Conservation (phyloP, 2,113 vertebrate genomes). For the Nesogale talazaci region DNA sequence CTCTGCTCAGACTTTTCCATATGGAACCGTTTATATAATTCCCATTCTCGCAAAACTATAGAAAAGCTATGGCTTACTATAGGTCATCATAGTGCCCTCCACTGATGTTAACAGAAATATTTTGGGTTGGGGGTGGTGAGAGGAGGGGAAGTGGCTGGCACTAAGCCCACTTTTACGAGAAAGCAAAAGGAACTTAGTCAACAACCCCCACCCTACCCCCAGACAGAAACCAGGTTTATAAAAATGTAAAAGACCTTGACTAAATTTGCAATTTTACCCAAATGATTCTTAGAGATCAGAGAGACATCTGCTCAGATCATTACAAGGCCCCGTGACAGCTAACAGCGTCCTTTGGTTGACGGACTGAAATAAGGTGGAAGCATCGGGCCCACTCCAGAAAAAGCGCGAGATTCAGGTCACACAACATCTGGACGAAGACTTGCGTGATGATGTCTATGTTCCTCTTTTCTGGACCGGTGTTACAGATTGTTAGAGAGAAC, state of each 20-base stretch:
- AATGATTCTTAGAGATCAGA: slow-evolving; percentile 9
- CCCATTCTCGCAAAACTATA: background rate
- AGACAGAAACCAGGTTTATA: background rate
- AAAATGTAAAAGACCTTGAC: too few species aligned
- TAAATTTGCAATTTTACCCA: too few species aligned
- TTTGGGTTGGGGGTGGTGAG: background rate
- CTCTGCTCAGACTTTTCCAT: background rate
- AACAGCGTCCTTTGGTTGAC: slow-evolving; percentile 8
- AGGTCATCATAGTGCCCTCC: background rate
- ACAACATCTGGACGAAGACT: background rate
- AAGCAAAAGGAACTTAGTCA: background rate
- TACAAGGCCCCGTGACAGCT: slow-evolving; percentile 5
- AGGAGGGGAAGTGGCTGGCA: too few species aligned
- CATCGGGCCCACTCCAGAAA: background rate
- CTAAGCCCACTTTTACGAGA: background rate
- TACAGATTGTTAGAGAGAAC: background rate
- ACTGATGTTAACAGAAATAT: background rate
- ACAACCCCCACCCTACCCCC: too few species aligned
- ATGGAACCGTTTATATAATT: background rate
- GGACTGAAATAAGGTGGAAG: slow-evolving; percentile 37
- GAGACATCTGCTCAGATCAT: background rate
- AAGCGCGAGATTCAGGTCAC: slow-evolving; percentile 14
- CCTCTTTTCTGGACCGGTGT: background rate
- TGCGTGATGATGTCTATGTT: background rate
- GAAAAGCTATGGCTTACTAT: background rate